Percentiles rank a stretch among this genome's conserved stretches.
phyloP scores from a whole-genome alignment of 2,113 vertebrate genomes.

The Mola mola region DNA sequence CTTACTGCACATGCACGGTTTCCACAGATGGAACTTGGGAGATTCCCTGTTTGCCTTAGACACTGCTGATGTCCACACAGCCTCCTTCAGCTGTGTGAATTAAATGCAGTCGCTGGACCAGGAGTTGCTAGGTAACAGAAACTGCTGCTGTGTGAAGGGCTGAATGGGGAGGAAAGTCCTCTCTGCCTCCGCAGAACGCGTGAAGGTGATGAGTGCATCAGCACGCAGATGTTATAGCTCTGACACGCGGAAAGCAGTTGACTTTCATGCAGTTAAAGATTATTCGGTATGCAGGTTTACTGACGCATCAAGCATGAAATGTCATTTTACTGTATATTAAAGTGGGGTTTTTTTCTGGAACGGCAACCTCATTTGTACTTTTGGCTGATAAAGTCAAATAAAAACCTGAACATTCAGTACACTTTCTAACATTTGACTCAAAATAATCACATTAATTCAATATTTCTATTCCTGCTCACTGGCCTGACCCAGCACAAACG shows the following conservation, averaged over 20 bases:
- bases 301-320: too few relatives aligned
- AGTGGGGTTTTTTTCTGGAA: background rate
- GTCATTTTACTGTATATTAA: background rate
- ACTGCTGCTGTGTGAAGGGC: constrained; percentile 51
- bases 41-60: constrained; percentile 41
- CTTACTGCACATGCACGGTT: too few relatives aligned
- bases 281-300: background rate
- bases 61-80: constrained; percentile 46
- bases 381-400: background rate
- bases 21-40: constrained; percentile 8
- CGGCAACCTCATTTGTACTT: background rate
- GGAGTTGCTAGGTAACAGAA: constrained; percentile 79
- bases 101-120: constrained; percentile 48
- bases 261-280: background rate
- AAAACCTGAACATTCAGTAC: too few relatives aligned
- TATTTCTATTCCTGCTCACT: too few relatives aligned
- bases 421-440: too few relatives aligned
- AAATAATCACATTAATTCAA: too few relatives aligned
- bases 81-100: constrained; percentile 33
- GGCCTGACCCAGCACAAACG: too few relatives aligned
- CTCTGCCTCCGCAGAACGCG: constrained; percentile 16
- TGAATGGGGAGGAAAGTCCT: constrained; percentile 65
- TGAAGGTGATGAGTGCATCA: constrained; percentile 39
- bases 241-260: background rate
- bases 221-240: background rate